Evolutionary conservation across 2,113 vertebrate species (phyloP), one percentile per base, ranked within the genome.

Genomic region (Coptodon bakossiorum): DNA sequence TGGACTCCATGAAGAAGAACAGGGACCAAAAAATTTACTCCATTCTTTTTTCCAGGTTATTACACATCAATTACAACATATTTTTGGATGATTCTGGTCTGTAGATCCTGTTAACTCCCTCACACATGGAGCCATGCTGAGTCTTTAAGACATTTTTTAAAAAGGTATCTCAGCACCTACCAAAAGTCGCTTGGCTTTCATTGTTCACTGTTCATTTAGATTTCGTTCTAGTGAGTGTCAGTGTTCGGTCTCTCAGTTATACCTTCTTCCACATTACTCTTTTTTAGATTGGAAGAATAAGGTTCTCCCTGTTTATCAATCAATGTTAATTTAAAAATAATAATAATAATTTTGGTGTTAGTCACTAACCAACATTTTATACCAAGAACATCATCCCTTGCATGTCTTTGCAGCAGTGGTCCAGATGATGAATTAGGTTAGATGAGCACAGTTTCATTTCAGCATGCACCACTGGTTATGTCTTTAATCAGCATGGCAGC

Each of bases 381-480:
- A 19, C n/a, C 14, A 11, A 53, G 40, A 17, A n/a, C 31, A 59
- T 40, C 12, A 40, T 59, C 24, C 16, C 36, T 36, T n/a, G 19
- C 48, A n/a, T 54, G 54, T 88, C 4, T 63, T 13, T 6, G 12
- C 45, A 27, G 83, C 86, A 80, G 29, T 9, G 2, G 29, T 22
- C 43, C 88, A 82, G 76, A 73, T 59, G 59, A 89, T 87, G 54
- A 86, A 81, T 53, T 53, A 11, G 63, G 48, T 83, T 54, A 59
- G 14, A 88, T 73, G 87, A 92, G 68, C 29, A 85, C 50, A 31
- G 76, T 87, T 80, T 71, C 54, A 81, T 43, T 40, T 89, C 24
- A 56, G 36, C 61, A 78, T 17, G 86, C 86, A 79, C 57, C 52
- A 10, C 83, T 88, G 85, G 16, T 27, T 27, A n/a, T 38, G 27